Evolutionary conservation across 92 coral and sea anemone genomes (phyloP).

Genomic region (Parazoanthus darwini): DNA sequence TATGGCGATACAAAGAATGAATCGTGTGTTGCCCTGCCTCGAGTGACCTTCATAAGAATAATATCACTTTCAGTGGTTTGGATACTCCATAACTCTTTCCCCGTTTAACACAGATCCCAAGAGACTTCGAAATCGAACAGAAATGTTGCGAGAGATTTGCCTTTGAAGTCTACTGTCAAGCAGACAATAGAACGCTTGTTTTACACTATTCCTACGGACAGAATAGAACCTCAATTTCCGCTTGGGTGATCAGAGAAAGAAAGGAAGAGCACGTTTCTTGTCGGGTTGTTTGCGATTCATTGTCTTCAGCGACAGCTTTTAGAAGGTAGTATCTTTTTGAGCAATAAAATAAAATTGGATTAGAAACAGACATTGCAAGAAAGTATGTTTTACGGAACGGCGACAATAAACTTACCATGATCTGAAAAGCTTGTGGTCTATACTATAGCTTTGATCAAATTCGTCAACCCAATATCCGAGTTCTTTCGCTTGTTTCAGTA

Average conservation of each 20-base stretch:
- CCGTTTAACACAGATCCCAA: not conserved
- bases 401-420: constrained; percentile 29
- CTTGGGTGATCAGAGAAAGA: constrained; percentile 10
- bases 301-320: not conserved
- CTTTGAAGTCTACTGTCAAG: constrained; percentile 17
- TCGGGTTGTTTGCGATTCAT: not conserved
- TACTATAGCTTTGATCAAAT: not conserved
- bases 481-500: not conserved
- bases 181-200: constrained; percentile 9
- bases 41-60: not conserved
- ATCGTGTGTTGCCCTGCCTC: no score
- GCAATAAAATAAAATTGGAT: not conserved
- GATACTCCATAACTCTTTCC: not conserved
- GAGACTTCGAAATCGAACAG: not conserved
- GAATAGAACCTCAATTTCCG: constrained; percentile 22
- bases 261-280: not conserved
- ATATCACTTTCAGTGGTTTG: not conserved
- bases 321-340: not conserved
- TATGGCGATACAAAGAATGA: no score
- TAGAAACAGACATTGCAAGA: not conserved
- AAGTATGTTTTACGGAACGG: not conserved
- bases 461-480: constrained; percentile 6
- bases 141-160: constrained; percentile 2
- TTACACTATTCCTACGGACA: not conserved
- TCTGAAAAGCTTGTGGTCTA: not conserved